Evolutionary conservation across 2,888 invertebrate species (phyloP), one percentile per base, ranked within the genome.

Genomic region (Tetragnatha montana): DNA sequence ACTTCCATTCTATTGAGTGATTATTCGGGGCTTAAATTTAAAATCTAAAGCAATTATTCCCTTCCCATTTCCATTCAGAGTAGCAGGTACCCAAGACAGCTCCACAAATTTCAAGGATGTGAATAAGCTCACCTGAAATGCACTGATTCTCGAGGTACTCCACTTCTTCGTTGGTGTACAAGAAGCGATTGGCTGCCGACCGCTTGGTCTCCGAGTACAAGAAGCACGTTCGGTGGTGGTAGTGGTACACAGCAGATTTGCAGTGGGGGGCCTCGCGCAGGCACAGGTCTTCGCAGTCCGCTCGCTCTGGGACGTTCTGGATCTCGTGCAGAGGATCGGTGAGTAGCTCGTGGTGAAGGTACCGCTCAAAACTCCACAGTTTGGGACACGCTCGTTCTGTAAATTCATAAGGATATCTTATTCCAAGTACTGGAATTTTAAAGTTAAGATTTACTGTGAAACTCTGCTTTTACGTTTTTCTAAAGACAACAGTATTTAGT

Each of bases 61-160:
- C 4, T 4, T 35, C 4, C 35, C 35, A 35, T 35, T 35, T 35
- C 1, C 35, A 35, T 35, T 35, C 35, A 1, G 35, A 35, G 35
- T 35, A 35, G 35, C 4, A 35, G 4, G 4, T 35, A 35, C 35
- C 4, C 35, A 35, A n/a, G n/a, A n/a, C n/a, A n/a, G n/a, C n/a
- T n/a, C n/a, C n/a, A 35, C 4, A 35, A 35, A 35, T 35, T 35
- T 35, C 35, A 35, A 35, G 35, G 35, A 35, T 35, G 35, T 35
- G 35, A 35, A 35, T 35, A 35, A 35, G 35, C 35, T 35, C 35
- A 94, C 94, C 94, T 91, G 93, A 93, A 21, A 94, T 93, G 91
- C 95, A 95, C 92, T 94, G 94, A 92, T 95, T 95, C 92, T 95
- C 95, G 92, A 94, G 94, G 92, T 95, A 95, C 92, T 95, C 94